phyloP scores from a whole-genome alignment of 2,888 invertebrate genomes.

The Mimachlamys varia region DNA sequence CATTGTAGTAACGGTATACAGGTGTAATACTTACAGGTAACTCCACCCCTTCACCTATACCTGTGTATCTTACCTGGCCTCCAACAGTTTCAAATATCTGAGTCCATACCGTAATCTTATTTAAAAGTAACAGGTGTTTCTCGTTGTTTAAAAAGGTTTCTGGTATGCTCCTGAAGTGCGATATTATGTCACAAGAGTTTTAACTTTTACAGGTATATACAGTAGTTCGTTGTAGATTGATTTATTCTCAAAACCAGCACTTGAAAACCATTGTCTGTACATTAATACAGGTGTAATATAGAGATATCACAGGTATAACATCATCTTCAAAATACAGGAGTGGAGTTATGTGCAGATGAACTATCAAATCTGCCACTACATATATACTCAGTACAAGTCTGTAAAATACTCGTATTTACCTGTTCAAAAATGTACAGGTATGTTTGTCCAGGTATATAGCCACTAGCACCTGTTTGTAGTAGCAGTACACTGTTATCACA shows the following conservation, averaged over 20 bases:
- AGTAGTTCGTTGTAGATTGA: background rate
- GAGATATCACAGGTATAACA: background rate
- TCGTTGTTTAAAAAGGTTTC: background rate
- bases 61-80: background rate
- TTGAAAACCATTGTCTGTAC: background rate
- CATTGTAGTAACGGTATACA: background rate
- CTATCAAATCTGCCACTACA: background rate
- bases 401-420: background rate
- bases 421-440: background rate
- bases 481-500: background rate
- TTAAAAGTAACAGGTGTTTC: background rate
- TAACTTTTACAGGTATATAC: background rate
- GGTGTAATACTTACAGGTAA: background rate
- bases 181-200: background rate
- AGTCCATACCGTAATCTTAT: background rate
- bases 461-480: background rate
- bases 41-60: slow-evolving; percentile 12
- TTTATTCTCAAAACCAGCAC: background rate
- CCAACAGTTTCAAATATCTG: background rate
- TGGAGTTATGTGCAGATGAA: background rate
- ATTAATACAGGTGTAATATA: background rate
- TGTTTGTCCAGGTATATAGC: background rate
- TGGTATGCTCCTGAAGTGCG: background rate
- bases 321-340: background rate
- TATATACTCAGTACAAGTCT: background rate